phyloP scores from a whole-genome alignment of 2,113 vertebrate species.

The Nicator chloris region DNA sequence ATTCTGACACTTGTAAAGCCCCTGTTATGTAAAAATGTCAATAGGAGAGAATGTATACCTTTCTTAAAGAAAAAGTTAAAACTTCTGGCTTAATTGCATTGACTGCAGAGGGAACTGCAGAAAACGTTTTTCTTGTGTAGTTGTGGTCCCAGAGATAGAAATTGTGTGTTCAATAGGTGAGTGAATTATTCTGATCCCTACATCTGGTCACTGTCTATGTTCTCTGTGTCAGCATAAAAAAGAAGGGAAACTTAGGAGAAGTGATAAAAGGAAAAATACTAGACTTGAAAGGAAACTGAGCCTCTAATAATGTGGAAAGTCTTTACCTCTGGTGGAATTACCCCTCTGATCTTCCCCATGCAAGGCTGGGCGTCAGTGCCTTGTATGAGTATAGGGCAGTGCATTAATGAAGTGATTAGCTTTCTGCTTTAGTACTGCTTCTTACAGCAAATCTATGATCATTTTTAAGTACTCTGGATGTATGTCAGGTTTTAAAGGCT shows the following conservation, averaged over 20 bases:
- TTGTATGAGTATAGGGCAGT: background rate
- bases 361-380: background rate
- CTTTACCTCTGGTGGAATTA: background rate
- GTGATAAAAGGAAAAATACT: background rate
- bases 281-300: background rate
- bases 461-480: background rate
- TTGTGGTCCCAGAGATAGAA: background rate
- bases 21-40: background rate
- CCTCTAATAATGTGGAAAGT: background rate
- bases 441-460: background rate
- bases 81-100: background rate
- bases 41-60: background rate
- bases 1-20: background rate
- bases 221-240: background rate
- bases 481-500: background rate
- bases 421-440: background rate
- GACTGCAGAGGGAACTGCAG: background rate
- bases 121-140: background rate
- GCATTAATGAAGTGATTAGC: background rate
- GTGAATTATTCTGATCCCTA: background rate
- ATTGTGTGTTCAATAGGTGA: background rate
- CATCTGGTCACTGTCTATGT: background rate
- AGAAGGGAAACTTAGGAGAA: background rate
- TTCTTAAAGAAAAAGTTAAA: background rate
- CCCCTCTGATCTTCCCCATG: background rate